These are phyloP conservation scores for Vicugna pacos DNA, from an alignment of 2,113 vertebrate species.

Conservation along the genomic window DNA sequence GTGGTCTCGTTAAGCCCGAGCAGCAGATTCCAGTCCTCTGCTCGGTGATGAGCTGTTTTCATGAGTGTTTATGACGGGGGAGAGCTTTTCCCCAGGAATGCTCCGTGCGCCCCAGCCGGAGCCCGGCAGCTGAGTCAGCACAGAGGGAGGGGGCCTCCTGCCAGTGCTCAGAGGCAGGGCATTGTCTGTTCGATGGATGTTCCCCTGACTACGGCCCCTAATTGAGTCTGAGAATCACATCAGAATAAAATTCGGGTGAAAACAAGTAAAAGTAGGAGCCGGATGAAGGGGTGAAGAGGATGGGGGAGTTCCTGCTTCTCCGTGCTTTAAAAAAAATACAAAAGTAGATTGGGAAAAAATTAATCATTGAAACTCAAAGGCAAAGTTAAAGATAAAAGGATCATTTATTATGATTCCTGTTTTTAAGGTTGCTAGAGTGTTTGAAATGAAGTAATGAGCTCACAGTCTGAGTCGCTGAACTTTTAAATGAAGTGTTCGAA, in stretches of 20 bases:
- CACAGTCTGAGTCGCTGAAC: background rate
- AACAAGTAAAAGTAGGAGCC: slow-evolving; percentile 59
- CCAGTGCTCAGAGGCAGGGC: background rate
- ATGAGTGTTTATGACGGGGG: background rate
- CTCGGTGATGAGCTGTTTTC: slow-evolving; percentile 1
- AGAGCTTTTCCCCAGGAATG: slow-evolving; percentile 56
- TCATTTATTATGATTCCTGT: slow-evolving; percentile 28
- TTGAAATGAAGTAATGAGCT: slow-evolving; percentile 38
- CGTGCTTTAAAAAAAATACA: background rate
- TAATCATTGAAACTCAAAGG: slow-evolving; percentile 29
- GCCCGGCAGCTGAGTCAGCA: slow-evolving; percentile 76
- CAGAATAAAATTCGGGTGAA: slow-evolving; percentile 42
- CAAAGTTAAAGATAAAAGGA: slow-evolving; percentile 34
- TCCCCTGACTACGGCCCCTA: slow-evolving; percentile 43
- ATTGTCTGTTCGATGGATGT: slow-evolving; percentile 56
- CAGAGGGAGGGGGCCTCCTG: slow-evolving; percentile 66
- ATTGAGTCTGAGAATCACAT: slow-evolving; percentile 14
- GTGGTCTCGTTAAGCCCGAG: background rate
- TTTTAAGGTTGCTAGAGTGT: slow-evolving; percentile 15
- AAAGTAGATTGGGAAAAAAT: slow-evolving; percentile 6
- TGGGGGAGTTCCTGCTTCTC: slow-evolving; percentile 55
- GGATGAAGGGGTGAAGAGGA: slow-evolving; percentile 55
- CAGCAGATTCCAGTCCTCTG: background rate
- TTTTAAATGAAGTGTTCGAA: slow-evolving; percentile 46
- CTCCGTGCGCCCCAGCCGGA: background rate